A percentile compares a stretch with the other conserved stretches of the same genome.
phyloP scores from a whole-genome alignment of 2,113 vertebrate species.

The Channa maculata region DNA sequence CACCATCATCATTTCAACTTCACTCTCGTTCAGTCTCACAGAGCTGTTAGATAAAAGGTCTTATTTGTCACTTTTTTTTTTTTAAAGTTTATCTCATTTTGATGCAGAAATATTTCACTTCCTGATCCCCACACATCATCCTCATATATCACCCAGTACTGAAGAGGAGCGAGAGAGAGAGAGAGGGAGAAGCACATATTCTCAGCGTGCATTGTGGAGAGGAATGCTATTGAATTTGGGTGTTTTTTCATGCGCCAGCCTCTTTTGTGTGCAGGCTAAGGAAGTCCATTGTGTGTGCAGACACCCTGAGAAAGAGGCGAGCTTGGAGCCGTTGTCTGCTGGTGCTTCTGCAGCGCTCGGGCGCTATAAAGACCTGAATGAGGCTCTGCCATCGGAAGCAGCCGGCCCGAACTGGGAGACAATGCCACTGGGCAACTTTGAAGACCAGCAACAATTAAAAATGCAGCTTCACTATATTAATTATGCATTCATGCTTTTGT shows the following conservation, averaged over 20 bases:
- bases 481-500: constrained; percentile 79
- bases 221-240: constrained; percentile 85
- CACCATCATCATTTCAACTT: no score
- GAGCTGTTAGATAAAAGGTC: neutral
- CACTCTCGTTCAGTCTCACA: no score
- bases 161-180: constrained; percentile 28
- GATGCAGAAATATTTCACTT: constrained; percentile 43
- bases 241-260: constrained; percentile 74
- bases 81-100: constrained; percentile 2
- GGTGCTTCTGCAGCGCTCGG: constrained; percentile 72
- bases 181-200: constrained; percentile 66
- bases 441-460: constrained; percentile 82
- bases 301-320: constrained; percentile 82
- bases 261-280: constrained; percentile 81
- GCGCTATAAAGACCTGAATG: constrained; percentile 70
- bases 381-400: constrained; percentile 80
- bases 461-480: constrained; percentile 76
- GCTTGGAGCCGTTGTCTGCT: constrained; percentile 79
- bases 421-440: constrained; percentile 78
- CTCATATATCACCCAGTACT: constrained; percentile 45
- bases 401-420: constrained; percentile 73
- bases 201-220: constrained; percentile 75
- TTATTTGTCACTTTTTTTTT: neutral
- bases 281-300: constrained; percentile 83
- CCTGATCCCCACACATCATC: constrained; percentile 56